Base-by-base conservation (phyloP, 2,113 vertebrate species). In the Zosterops japonicus region DNA sequence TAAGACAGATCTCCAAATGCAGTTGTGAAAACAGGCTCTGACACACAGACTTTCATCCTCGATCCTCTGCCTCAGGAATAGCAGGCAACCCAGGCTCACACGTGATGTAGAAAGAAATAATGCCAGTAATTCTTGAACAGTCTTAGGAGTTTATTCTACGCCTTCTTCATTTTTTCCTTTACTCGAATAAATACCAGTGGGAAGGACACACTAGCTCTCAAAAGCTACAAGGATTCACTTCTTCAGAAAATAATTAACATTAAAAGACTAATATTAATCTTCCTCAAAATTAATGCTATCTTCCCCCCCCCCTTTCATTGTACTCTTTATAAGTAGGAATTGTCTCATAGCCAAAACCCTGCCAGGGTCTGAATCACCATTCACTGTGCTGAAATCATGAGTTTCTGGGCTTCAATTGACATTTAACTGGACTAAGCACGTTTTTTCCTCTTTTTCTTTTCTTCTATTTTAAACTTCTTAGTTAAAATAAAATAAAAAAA, bases 1-100 rank as follows among this genome's bases (percentile, higher is more conserved):
- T 98, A 98, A 97, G 97, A 97, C 97, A 93, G 96, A 98, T 98
- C 96, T 98, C 97, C 96, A 97, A 98, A 97, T 93, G 97, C 97
- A 97, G 96, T 95, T 96, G 97, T 97, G 97, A 95, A 97, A 97
- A 97, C 96, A 97, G 97, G 95, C 97, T 98, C 96, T 65, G 95
- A 96, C 97, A 97, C 95, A 96, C 91, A 95, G 96, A 97, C 93
- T 97, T 97, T 97, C 96, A 93, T 94, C 94, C 96, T 95, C 94
- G 41, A 91, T 96, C 81, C 97, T 93, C 96, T 92, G 97, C 94
- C 96, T 97, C 95, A 96, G 97, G 96, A 97, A 97, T 94, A 97
- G 96, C 97, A 97, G 96, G 97, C 97, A 97, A 95, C 74, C 96
- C 96, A 95, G 95, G 78, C 97, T 95, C 97, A 95, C 98, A 97